Conservation (phyloP, 2,113 vertebrate genomes). For the Phyllopteryx taeniolatus region DNA sequence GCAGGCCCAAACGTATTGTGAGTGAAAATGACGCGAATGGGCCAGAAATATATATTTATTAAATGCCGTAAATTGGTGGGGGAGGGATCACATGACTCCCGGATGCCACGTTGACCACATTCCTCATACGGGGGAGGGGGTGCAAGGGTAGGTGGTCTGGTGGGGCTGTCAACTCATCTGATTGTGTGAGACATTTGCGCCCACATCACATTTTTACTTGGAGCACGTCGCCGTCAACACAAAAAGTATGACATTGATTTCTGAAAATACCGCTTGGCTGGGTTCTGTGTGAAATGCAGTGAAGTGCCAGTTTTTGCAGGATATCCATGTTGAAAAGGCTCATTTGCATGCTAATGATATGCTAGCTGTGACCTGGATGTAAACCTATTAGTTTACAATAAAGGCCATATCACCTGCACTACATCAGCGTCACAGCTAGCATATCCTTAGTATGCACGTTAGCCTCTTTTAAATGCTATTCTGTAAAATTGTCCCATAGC, state of each 20-base stretch:
- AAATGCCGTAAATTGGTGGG: conserved; percentile 63
- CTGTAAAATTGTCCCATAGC: not conserved
- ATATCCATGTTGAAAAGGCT: too few species aligned
- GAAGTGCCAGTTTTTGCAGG: not conserved
- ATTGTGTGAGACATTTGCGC: not conserved
- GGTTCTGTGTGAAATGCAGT: too few species aligned
- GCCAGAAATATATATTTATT: conserved; percentile 57
- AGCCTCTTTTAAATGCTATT: not conserved
- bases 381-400: not conserved
- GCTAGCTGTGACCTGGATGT: too few species aligned
- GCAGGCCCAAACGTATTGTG: too few species aligned
- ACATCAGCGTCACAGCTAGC: not conserved
- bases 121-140: too few species aligned
- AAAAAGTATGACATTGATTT: too few species aligned
- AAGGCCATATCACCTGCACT: not conserved
- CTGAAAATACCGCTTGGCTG: too few species aligned
- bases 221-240: too few species aligned
- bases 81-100: conserved; percentile 64
- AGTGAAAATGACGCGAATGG: conserved; percentile 39
- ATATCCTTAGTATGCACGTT: not conserved
- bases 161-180: not conserved
- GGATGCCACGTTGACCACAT: conserved; percentile 53
- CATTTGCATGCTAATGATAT: too few species aligned
- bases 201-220: not conserved
- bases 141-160: too few species aligned